Evolutionary conservation across 1,140 invertebrate species (phyloP), one percentile per base, ranked within the genome.

Genomic region (Pseudomyrmex sp.): DNA sequence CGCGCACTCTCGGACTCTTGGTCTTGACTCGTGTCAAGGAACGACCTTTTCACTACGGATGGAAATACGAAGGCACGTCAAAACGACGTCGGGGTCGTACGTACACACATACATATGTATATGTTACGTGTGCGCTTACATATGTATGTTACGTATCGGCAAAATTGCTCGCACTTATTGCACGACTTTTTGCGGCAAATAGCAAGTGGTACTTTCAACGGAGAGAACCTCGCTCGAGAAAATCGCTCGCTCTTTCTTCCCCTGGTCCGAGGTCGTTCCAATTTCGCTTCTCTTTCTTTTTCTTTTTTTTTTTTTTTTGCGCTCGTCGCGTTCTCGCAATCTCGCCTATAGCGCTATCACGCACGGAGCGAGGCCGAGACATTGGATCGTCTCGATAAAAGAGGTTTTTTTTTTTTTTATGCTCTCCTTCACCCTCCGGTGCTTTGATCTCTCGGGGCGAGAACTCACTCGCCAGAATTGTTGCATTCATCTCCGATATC

Each of bases 11-110:
- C 61, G 75, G 48, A 73, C 70, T 66, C 4, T 4, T 26, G 48
- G 15, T 84, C 46, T 88, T 82, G 77, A 52, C 86, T 85, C 86
- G 72, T 85, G 83, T 88, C 86, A 88, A 88, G 86, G 83, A 56
- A 70, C 82, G 87, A 69, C 87, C 87, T 74, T 88, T 74, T 88
- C 86, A 75, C 0, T 77, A 85, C 73, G 44, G 44, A 83, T 88
- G 86, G 68, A 85, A 88, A 88, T 85, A 73, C 62, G 46, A 48
- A 75, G 15, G 12, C 52, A 52, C 48, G 73, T n/a, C 61, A 50
- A 52, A 58, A 48, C 63, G 10, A 18, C 65, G 13, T 3, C 23
- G 26, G 52, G 9, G 5, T 59, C 66, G 56, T 56, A 46, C 46
- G 72, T 15, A 59, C 20, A 35, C 3, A 20, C 18, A 18, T 18